Evolutionary conservation across 1,140 invertebrate genomes (phyloP), one percentile per base, ranked within the genome.

Genomic region (Bathynomus jamesi): DNA sequence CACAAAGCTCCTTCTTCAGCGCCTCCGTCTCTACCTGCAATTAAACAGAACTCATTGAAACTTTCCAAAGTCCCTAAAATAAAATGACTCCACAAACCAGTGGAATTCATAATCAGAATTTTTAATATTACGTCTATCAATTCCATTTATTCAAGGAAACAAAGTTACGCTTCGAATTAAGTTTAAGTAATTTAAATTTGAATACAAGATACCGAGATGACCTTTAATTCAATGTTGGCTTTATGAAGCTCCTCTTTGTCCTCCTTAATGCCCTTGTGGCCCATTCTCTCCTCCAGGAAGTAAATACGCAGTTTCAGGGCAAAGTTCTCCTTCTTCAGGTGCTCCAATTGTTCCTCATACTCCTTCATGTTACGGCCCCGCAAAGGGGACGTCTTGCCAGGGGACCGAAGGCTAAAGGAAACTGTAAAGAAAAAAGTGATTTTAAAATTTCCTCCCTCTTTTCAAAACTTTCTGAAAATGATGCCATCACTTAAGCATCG

Each of bases 241-340:
- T 89, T 90, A 32, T 89, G 84, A 1, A 86, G 80, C 82, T 87
- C 86, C 40, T 87, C 85, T 65, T 72, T 72, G 17, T 76, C 73
- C 28, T 77, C 73, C 64, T 85, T 85, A 75, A 89, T 86, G 0
- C 82, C 82, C 1, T 84, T 71, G 80, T 83, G 78, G 73, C 89
- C 88, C 82, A 92, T 87, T 76, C 89, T 86, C 82, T 96, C 93
- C 81, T 96, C 93, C 64, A 95, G 83, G 80, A 95, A 93, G 82
- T 94, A 96, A 71, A 96, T 91, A 28, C 93, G 85, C 62, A 95
- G 82, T 81, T 95, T 96, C 0, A 96, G 83, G 81, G 93, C 91
- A 79, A 96, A 96, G 82, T 96, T 96, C 80, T 96, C 94, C 79
- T 95, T 95, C 72, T 90, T 88, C 61, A 96, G 82, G 17, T 86